phyloP scores from a whole-genome alignment of 1,140 invertebrate genomes.

The Diachasma alloeum region DNA sequence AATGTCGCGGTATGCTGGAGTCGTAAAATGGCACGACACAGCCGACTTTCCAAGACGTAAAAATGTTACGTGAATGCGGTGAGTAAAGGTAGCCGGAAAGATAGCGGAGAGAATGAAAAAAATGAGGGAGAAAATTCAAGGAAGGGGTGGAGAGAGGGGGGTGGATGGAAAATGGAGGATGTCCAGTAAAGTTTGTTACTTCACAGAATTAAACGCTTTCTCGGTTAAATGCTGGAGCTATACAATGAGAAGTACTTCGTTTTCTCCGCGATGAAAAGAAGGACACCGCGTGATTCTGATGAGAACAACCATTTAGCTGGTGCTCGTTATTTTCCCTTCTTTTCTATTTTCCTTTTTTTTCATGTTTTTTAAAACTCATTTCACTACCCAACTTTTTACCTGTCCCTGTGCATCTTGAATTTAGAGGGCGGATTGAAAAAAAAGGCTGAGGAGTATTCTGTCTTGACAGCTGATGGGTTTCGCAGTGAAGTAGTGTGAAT shows the following conservation, averaged over 20 bases:
- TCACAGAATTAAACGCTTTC: slow-evolving; percentile 28
- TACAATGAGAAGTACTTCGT: background rate
- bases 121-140: background rate
- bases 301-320: slow-evolving; percentile 5
- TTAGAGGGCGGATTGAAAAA: background rate
- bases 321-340: background rate
- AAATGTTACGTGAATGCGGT: slow-evolving; percentile 7
- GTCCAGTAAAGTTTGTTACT: slow-evolving; percentile 21
- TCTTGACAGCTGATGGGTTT: background rate
- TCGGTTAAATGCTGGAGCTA: slow-evolving; percentile 5
- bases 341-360: background rate
- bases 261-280: background rate
- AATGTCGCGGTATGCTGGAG: slow-evolving; percentile 8
- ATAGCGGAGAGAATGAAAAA: background rate
- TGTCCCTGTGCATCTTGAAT: background rate
- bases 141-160: background rate
- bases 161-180: background rate
- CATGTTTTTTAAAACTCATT: slow-evolving; percentile 29
- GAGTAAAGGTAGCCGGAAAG: background rate
- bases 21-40: slow-evolving; percentile 22
- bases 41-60: background rate
- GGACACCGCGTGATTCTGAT: slow-evolving; percentile 24
- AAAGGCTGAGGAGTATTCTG: background rate
- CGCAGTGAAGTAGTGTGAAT: background rate
- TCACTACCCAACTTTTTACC: background rate